A percentile compares a stretch with the other conserved stretches of the same genome.
phyloP scores from a whole-genome alignment of 2,113 vertebrate genomes.

The Isichthys henryi region DNA sequence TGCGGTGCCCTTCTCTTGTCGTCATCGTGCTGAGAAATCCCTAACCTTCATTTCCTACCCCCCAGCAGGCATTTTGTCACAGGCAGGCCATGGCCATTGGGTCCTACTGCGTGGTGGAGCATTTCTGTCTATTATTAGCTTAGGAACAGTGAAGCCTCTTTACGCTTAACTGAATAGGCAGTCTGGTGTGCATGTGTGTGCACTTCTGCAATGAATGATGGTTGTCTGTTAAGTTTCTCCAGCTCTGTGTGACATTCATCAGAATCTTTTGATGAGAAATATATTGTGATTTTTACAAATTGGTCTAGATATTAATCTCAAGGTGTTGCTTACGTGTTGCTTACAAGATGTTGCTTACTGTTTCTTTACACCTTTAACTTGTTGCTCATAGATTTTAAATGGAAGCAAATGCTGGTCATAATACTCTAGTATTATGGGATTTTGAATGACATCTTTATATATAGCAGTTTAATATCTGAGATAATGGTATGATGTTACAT shows the following conservation, averaged over 20 bases:
- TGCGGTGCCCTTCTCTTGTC: neutral
- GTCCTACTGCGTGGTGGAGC: slow-evolving; percentile 22
- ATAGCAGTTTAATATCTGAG: neutral
- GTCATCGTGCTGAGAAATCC: slow-evolving; percentile 3
- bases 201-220: slow-evolving; percentile 45
- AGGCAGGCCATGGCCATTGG: slow-evolving; percentile 24
- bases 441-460: neutral
- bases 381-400: neutral
- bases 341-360: slow-evolving; percentile 24
- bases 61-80: slow-evolving; percentile 25
- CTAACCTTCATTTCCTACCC: neutral
- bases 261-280: neutral
- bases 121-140: slow-evolving; percentile 62
- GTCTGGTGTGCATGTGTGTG: slow-evolving; percentile 51
- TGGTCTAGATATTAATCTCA: neutral
- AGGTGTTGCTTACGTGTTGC: neutral
- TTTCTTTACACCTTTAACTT: slow-evolving; percentile 3
- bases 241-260: neutral
- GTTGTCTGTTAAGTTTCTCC: slow-evolving; percentile 13
- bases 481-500: neutral
- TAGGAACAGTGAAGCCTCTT: slow-evolving; percentile 69
- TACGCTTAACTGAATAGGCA: slow-evolving; percentile 63
- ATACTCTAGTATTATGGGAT: neutral
- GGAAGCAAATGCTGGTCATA: neutral
- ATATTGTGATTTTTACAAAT: neutral